Conservation (phyloP, 2,797 vertebrate species). For the Masticophis lateralis region DNA sequence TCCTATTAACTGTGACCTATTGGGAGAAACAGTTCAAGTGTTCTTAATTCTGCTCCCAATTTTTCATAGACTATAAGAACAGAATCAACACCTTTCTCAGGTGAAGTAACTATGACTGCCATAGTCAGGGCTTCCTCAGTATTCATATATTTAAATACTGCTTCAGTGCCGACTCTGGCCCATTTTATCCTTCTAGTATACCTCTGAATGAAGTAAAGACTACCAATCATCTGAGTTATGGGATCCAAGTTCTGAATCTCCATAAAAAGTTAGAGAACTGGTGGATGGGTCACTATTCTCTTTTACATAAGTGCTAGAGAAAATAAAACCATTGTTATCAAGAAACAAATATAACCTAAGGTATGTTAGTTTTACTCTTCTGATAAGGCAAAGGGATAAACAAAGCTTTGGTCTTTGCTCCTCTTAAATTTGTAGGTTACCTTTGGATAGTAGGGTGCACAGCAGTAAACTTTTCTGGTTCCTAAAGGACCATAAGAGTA, state of each 20-base stretch:
- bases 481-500: background rate
- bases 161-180: too few species aligned
- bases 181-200: too few species aligned
- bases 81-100: background rate
- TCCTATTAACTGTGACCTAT: background rate
- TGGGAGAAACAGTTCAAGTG: background rate
- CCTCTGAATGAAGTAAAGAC: background rate
- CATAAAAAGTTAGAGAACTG: background rate
- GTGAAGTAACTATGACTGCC: background rate
- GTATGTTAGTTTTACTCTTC: background rate
- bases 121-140: too few species aligned
- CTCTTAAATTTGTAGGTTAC: background rate
- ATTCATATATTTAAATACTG: too few species aligned
- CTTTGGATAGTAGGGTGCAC: background rate
- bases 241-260: background rate
- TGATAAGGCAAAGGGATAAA: background rate
- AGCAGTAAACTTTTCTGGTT: background rate
- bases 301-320: background rate
- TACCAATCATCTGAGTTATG: background rate
- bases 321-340: background rate
- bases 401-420: background rate
- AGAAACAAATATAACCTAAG: background rate
- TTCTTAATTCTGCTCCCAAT: background rate
- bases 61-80: background rate
- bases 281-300: background rate